Percentiles rank a stretch among this genome's conserved stretches.
Conservation (phyloP, 1,140 invertebrate species). For the Bombus turneri region DNA sequence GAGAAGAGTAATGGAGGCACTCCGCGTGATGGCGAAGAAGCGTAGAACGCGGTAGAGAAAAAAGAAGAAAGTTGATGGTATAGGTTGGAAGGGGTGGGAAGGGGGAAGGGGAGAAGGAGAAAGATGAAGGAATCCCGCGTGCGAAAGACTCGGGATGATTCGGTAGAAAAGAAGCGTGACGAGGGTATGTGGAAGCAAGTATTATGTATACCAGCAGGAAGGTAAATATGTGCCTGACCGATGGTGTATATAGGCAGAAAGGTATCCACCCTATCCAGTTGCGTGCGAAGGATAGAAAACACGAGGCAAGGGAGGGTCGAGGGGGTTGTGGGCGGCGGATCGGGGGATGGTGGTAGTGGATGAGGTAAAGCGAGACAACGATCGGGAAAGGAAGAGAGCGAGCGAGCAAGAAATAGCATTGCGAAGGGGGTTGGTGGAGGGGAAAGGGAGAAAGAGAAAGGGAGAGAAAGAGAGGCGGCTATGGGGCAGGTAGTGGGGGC, state of each 20-base stretch:
- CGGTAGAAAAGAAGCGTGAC: constrained; percentile 58
- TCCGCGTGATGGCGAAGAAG: constrained; percentile 34
- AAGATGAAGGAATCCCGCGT: constrained; percentile 52
- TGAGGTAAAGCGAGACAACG: constrained; percentile 60
- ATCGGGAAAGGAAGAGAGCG: constrained; percentile 55
- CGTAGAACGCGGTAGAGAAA: not conserved
- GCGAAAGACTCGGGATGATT: constrained; percentile 70
- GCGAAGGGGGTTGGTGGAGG: constrained; percentile 61
- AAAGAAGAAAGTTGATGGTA: not conserved
- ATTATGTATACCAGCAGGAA: constrained; percentile 64
- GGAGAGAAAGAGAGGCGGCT: constrained; percentile 68
- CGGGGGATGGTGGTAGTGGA: constrained; percentile 68
- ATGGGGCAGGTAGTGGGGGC: constrained; percentile 75
- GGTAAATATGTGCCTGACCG: constrained; percentile 55
- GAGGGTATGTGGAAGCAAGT: constrained; percentile 65
- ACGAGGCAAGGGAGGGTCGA: constrained; percentile 58
- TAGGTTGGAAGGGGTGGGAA: not conserved
- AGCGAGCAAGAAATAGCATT: constrained; percentile 66
- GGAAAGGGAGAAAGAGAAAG: constrained; percentile 63
- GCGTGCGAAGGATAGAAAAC: constrained; percentile 80
- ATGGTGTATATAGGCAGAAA: constrained; percentile 44
- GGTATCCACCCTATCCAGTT: constrained; percentile 75
- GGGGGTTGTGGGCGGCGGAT: constrained; percentile 67
- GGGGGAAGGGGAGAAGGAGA: not conserved
- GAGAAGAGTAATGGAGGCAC: constrained; percentile 37